These are phyloP conservation scores for Nesogale talazaci DNA, from an alignment of 2,113 vertebrate species.

Conservation along the genomic window DNA sequence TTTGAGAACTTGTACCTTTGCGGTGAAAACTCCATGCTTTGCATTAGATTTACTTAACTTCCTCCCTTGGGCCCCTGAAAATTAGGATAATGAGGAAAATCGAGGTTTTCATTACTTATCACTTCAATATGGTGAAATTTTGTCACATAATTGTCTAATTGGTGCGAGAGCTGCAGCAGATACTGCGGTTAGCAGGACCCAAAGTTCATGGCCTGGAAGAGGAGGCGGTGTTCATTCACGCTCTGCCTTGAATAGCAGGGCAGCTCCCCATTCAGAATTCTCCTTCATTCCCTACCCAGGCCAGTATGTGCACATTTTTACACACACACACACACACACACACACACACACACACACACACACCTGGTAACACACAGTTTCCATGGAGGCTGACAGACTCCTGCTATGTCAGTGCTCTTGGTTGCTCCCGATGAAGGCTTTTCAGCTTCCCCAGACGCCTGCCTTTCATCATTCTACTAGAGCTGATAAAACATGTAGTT, in stretches of 20 bases:
- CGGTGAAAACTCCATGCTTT: slow-evolving; percentile 22
- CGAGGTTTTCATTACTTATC: background rate
- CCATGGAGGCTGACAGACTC: slow-evolving; percentile 78
- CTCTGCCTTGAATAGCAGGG: background rate
- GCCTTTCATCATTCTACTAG: slow-evolving; percentile 64
- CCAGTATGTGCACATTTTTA: slow-evolving; percentile 69
- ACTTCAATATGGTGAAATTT: slow-evolving; percentile 17
- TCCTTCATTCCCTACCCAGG: slow-evolving; percentile 65
- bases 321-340: too few relatives aligned
- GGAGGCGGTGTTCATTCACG: background rate
- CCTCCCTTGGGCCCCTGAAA: background rate
- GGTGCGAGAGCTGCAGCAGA: slow-evolving; percentile 26
- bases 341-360: too few relatives aligned
- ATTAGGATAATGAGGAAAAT: slow-evolving; percentile 4
- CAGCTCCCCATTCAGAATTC: slow-evolving; percentile 67
- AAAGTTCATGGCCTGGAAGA: slow-evolving; percentile 40
- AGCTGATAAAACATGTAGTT: slow-evolving; percentile 56
- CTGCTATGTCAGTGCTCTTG: slow-evolving; percentile 71
- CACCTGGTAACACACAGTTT: slow-evolving; percentile 50
- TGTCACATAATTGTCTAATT: slow-evolving; percentile 33
- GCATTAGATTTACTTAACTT: background rate
- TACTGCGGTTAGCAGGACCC: slow-evolving; percentile 56
- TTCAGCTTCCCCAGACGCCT: slow-evolving; percentile 13
- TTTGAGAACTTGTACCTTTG: slow-evolving; percentile 25
- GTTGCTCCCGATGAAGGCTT: slow-evolving; percentile 53